A percentile compares a stretch with the other conserved stretches of the same genome.
Evolutionary conservation across 2,888 invertebrate species (phyloP).

Genomic region (Catocala nupta): DNA sequence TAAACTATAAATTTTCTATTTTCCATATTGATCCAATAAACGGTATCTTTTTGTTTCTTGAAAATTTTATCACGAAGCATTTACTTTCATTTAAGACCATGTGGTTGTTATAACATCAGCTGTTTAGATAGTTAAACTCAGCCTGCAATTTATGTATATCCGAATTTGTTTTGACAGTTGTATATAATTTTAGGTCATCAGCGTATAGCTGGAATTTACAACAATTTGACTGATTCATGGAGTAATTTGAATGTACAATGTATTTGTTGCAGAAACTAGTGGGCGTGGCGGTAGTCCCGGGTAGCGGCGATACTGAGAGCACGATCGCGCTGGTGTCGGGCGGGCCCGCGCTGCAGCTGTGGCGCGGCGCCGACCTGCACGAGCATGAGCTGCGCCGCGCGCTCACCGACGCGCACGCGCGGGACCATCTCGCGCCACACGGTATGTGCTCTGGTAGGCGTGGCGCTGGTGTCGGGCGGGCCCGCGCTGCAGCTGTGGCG

Average conservation of each 20-base stretch:
- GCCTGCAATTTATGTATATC: too few relatives aligned
- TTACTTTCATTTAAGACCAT: too few relatives aligned
- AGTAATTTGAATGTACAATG: neutral
- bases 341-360: slow-evolving; percentile 94
- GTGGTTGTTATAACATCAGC: too few relatives aligned
- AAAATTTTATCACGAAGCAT: too few relatives aligned
- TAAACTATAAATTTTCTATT: too few relatives aligned
- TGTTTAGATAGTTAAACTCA: too few relatives aligned
- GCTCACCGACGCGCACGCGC: slow-evolving; percentile 90
- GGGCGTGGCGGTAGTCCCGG: slow-evolving; percentile 87
- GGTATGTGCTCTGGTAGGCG: slow-evolving; percentile 34
- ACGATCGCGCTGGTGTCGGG: slow-evolving; percentile 87
- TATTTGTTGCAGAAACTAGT: slow-evolving; percentile 85
- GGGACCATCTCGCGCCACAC: slow-evolving; percentile 52
- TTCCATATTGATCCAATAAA: too few relatives aligned
- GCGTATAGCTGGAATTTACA: too few relatives aligned
- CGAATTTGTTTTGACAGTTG: too few relatives aligned
- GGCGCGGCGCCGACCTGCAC: slow-evolving; percentile 92
- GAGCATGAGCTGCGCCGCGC: slow-evolving; percentile 92
- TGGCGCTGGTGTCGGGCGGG: slow-evolving; percentile 84
- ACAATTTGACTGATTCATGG: too few relatives aligned
- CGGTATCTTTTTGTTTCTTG: too few relatives aligned
- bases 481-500: slow-evolving; percentile 94
- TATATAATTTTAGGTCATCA: too few relatives aligned
- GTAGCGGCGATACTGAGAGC: slow-evolving; percentile 71